Conservation (phyloP, 2,888 invertebrate genomes). For the Zhuqinia jingwanae region DNA sequence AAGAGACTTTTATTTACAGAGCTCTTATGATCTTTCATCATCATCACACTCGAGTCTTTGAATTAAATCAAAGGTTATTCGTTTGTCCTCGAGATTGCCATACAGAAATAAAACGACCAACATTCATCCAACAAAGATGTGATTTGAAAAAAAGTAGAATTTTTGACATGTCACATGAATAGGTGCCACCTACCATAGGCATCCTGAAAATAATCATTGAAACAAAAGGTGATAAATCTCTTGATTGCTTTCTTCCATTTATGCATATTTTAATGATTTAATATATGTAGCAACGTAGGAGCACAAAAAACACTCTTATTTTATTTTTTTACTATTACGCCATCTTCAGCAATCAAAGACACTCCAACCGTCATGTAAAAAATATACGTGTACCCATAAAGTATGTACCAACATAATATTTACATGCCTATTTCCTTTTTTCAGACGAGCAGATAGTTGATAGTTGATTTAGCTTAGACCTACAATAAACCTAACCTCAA, state of each 20-base stretch:
- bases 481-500: too few species aligned
- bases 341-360: constrained; percentile 24
- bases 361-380: constrained; percentile 4
- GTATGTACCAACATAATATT: not conserved
- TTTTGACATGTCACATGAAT: too few species aligned
- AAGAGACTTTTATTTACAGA: too few species aligned
- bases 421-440: too few species aligned
- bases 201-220: not conserved
- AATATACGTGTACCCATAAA: not conserved
- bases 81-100: constrained; percentile 26
- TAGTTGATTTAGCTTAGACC: too few species aligned
- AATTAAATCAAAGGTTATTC: not conserved
- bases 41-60: too few species aligned
- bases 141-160: too few species aligned
- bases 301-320: too few species aligned
- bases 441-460: too few species aligned
- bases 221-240: constrained; percentile 50
- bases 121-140: not conserved
- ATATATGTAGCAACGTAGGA: not conserved
- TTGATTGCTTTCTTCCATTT: constrained; percentile 54
- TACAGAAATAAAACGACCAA: too few species aligned
- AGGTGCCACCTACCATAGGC: not conserved
- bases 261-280: constrained; percentile 40
- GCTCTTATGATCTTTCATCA: too few species aligned
- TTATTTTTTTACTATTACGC: too few species aligned